These are phyloP conservation scores for Python bivittatus DNA, from an alignment of 2,113 vertebrate species.

Conservation along the genomic window DNA sequence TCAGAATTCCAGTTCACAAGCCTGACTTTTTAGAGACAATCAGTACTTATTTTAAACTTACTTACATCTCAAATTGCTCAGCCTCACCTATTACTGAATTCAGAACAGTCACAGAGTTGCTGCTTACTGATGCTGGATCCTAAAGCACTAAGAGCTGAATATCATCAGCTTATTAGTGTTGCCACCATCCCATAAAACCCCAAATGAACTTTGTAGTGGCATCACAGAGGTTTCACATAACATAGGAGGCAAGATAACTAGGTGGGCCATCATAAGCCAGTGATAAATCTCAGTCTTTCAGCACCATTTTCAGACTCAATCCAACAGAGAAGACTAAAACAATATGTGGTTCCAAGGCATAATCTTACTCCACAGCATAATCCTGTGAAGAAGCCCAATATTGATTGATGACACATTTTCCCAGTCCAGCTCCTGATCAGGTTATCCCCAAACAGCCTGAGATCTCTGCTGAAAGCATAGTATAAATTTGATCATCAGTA, in stretches of 20 bases:
- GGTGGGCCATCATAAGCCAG: not conserved
- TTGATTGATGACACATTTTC: too few species aligned
- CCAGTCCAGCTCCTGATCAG: not conserved
- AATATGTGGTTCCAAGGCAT: not conserved
- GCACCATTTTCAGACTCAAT: not conserved
- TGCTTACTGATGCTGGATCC: not conserved
- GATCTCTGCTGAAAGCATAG: not conserved
- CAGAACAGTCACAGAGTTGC: not conserved
- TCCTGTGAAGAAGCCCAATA: not conserved
- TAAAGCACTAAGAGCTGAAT: not conserved
- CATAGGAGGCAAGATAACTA: not conserved
- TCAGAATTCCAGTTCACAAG: not conserved
- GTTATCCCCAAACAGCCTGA: not conserved
- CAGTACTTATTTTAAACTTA: not conserved
- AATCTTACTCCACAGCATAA: not conserved
- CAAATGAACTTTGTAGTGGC: not conserved
- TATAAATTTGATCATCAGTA: too few species aligned
- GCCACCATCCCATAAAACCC: not conserved
- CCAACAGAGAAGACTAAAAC: not conserved
- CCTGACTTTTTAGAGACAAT: not conserved
- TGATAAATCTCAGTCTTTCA: not conserved
- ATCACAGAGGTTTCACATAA: not conserved
- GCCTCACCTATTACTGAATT: not conserved
- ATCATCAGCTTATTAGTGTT: not conserved
- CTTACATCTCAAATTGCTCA: not conserved